phyloP scores from a whole-genome alignment of 1,140 invertebrate genomes.

The Dendrolimus kikuchii region DNA sequence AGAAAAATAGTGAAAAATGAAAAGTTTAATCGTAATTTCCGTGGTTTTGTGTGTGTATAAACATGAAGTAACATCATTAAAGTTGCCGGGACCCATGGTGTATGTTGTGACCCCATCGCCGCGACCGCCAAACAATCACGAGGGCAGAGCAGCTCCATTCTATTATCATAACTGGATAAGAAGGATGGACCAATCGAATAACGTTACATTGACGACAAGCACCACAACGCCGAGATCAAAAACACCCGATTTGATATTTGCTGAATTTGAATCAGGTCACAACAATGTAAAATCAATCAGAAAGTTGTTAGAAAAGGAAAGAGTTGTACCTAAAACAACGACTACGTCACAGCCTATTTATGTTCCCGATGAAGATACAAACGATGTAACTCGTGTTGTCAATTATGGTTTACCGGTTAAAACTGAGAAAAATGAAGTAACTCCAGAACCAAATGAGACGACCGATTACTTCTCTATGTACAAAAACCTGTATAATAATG shows the following conservation, averaged over 20 bases:
- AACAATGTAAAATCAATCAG: constrained; percentile 52
- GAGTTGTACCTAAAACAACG: constrained; percentile 23
- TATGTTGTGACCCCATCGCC: constrained; percentile 57
- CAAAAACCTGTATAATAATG: constrained; percentile 37
- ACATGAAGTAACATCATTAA: constrained; percentile 27
- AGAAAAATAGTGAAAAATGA: constrained; percentile 38
- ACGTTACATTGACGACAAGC: constrained; percentile 30
- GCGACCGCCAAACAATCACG: constrained; percentile 27
- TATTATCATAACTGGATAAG: constrained; percentile 62
- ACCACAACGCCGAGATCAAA: constrained; percentile 29
- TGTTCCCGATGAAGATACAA: constrained; percentile 39
- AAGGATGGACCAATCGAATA: constrained; percentile 45
- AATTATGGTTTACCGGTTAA: constrained; percentile 32
- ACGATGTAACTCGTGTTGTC: constrained; percentile 20
- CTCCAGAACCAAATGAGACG: constrained; percentile 17
- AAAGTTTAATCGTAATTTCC: constrained; percentile 19
- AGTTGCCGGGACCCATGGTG: constrained; percentile 46
- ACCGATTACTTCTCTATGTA: constrained; percentile 40
- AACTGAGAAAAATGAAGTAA: constrained; percentile 11
- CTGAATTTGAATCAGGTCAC: constrained; percentile 52
- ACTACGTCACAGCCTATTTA: constrained; percentile 45
- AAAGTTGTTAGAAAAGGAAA: constrained; percentile 55
- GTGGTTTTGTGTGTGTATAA: constrained; percentile 25
- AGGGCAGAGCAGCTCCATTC: constrained; percentile 46
- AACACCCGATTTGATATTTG: constrained; percentile 62